A percentile compares a stretch with the other conserved stretches of the same genome.
Evolutionary conservation across 1,140 invertebrate species (phyloP).

Genomic region (Tetramorium simillimum): DNA sequence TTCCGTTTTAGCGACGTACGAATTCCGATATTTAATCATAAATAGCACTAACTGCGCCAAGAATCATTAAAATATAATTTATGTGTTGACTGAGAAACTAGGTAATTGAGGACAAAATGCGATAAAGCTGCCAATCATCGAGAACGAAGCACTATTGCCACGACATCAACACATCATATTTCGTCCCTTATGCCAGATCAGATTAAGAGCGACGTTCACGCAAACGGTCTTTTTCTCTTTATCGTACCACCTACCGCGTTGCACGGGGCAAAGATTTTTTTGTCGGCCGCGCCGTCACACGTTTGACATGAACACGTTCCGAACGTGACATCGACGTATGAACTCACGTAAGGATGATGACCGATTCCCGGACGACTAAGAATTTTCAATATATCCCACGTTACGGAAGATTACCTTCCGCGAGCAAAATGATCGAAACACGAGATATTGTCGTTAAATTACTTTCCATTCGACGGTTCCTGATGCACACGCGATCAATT

Average conservation of each 20-base stretch:
- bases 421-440: neutral
- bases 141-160: neutral
- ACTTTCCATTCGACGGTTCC: slow-evolving; percentile 11
- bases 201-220: slow-evolving; percentile 16
- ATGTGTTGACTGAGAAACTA: neutral
- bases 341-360: neutral
- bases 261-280: slow-evolving; percentile 7
- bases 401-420: neutral
- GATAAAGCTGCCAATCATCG: neutral
- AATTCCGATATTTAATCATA: neutral
- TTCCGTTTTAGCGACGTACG: neutral
- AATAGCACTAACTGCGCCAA: neutral
- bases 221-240: neutral
- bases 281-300: neutral
- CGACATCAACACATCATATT: slow-evolving; percentile 25
- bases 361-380: neutral
- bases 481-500: slow-evolving; percentile 17
- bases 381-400: neutral
- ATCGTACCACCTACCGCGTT: neutral
- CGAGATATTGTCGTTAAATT: slow-evolving; percentile 9
- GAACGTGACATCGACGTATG: neutral
- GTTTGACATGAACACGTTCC: neutral
- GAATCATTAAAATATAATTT: neutral
- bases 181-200: slow-evolving; percentile 2
- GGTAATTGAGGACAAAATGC: neutral